Percentiles rank a stretch among this genome's conserved stretches.
Evolutionary conservation across 2,113 vertebrate species (phyloP).

Genomic region (Shinisaurus crocodilurus): DNA sequence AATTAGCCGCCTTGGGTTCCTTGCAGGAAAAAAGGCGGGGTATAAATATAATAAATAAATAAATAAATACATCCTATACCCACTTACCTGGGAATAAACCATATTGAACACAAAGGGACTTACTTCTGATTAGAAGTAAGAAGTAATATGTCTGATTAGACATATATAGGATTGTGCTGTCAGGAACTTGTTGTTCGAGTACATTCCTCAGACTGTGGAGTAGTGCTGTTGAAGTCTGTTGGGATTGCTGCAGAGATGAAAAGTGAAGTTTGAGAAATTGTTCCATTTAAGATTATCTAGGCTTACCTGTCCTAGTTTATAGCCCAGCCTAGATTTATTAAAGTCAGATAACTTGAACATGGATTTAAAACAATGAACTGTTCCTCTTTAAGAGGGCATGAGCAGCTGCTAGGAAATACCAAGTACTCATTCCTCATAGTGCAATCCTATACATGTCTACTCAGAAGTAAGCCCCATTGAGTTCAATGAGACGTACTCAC

Average conservation of each 20-base stretch:
- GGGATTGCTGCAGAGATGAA: background rate
- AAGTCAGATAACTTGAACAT: background rate
- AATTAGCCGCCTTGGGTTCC: too few relatives aligned
- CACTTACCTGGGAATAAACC: background rate
- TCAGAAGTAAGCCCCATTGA: too few relatives aligned
- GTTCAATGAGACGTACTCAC: too few relatives aligned
- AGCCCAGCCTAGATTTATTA: background rate
- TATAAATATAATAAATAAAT: too few relatives aligned
- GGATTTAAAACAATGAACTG: background rate
- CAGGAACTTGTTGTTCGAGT: background rate
- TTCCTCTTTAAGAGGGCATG: background rate
- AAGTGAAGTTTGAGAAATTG: background rate
- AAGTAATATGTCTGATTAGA: too few relatives aligned
- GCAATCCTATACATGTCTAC: background rate
- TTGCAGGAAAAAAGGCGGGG: too few relatives aligned
- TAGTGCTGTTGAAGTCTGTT: background rate
- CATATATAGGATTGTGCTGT: too few relatives aligned
- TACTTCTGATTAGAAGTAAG: too few relatives aligned
- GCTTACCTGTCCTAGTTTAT: background rate
- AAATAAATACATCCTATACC: too few relatives aligned
- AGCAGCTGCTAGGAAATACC: background rate
- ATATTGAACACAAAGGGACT: too few relatives aligned
- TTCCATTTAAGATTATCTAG: background rate
- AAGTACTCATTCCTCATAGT: background rate
- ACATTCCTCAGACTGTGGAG: background rate